Evolutionary conservation across 2,113 vertebrate species (phyloP).

Genomic region (Protobothrops mucrosquamatus): DNA sequence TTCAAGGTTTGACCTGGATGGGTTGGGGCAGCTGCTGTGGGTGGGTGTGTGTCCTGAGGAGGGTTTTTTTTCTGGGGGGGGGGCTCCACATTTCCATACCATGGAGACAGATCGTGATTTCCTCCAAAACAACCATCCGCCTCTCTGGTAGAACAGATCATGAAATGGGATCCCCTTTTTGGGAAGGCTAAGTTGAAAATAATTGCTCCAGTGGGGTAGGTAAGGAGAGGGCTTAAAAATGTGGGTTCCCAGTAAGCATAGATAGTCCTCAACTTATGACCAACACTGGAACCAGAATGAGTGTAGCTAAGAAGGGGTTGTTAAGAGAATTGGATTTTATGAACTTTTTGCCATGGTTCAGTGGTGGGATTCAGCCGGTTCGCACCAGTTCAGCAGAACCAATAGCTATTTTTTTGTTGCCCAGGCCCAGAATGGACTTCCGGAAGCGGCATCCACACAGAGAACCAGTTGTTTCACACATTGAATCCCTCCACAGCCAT

Average conservation of each 20-base stretch:
- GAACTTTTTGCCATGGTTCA: not conserved
- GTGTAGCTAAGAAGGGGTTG: not conserved
- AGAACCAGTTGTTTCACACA: too few species aligned
- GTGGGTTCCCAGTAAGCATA: not conserved
- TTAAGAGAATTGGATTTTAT: not conserved
- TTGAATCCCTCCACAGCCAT: too few species aligned
- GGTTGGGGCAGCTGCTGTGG: not conserved
- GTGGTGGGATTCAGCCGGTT: too few species aligned
- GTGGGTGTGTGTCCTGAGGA: not conserved
- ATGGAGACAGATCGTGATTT: not conserved
- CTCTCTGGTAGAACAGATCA: not conserved
- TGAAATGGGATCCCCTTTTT: not conserved
- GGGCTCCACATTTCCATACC: not conserved
- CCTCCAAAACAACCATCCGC: not conserved
- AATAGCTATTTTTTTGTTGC: too few species aligned
- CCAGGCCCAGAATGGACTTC: too few species aligned
- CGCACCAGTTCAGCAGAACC: too few species aligned
- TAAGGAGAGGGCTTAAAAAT: not conserved
- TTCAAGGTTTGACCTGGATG: too few species aligned
- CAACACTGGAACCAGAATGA: not conserved
- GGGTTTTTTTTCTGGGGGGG: accelerated
- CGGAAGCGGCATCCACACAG: too few species aligned
- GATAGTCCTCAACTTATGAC: not conserved
- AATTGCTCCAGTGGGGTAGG: not conserved
- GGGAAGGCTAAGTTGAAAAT: not conserved